phyloP scores from a whole-genome alignment of 2,797 vertebrate genomes.

The Eremophila alpestris region DNA sequence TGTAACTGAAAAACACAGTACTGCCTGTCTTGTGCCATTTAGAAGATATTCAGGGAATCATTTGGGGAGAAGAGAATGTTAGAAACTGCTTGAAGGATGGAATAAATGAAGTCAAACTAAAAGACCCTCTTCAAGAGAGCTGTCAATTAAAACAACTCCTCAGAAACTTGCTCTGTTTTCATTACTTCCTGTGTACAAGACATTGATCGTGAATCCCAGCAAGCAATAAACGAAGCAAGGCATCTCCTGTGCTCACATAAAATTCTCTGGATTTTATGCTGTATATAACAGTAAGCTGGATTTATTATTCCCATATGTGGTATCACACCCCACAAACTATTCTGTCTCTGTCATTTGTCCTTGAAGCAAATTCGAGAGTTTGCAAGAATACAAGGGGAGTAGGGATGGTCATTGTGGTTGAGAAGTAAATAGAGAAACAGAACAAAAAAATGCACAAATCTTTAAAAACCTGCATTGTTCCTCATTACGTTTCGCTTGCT shows the following conservation, averaged over 20 bases:
- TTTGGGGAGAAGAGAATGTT: not conserved
- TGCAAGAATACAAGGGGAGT: not conserved
- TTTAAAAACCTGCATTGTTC: not conserved
- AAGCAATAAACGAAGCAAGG: not conserved
- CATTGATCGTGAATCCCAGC: not conserved
- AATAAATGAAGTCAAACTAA: not conserved
- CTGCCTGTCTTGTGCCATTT: not conserved
- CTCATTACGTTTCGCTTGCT: not conserved
- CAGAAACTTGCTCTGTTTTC: not conserved
- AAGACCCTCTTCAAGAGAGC: not conserved
- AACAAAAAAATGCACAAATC: not conserved
- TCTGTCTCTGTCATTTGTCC: not conserved
- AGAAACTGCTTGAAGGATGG: not conserved
- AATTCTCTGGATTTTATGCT: not conserved
- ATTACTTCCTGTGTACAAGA: not conserved
- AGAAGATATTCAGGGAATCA: not conserved
- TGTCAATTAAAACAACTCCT: not conserved
- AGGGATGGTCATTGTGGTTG: not conserved
- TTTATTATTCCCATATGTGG: not conserved
- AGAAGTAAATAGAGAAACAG: not conserved
- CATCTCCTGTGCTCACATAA: not conserved
- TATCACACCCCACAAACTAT: not conserved
- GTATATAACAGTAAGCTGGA: not conserved
- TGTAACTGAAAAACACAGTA: not conserved
- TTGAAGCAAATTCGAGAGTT: not conserved